Percentiles rank a stretch among this genome's conserved stretches.
Conservation (phyloP, 2,797 vertebrate genomes). For the Hippopotamyrus pictus region DNA sequence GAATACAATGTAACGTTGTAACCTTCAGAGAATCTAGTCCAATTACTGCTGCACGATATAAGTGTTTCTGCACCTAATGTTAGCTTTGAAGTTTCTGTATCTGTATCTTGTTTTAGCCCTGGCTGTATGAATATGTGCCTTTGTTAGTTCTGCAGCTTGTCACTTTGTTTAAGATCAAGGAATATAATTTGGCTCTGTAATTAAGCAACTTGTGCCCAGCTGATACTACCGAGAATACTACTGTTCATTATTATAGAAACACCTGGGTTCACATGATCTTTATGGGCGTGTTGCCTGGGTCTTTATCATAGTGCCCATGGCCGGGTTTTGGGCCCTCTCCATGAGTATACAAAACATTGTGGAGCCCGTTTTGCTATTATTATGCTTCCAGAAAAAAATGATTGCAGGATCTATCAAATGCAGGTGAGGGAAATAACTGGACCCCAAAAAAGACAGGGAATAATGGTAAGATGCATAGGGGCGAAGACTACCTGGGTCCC, state of each 20-base stretch:
- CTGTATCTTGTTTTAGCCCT: not conserved
- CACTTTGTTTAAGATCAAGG: not conserved
- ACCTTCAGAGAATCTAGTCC: not conserved
- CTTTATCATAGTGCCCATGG: not conserved
- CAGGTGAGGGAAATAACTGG: too few species aligned
- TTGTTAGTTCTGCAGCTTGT: not conserved
- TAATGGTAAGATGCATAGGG: not conserved
- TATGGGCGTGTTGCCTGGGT: not conserved
- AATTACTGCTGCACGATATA: not conserved
- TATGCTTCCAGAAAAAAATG: not conserved
- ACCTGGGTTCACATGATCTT: not conserved
- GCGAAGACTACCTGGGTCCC: not conserved
- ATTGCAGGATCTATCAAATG: not conserved
- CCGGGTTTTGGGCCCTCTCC: not conserved
- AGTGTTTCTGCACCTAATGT: not conserved
- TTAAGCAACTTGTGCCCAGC: not conserved
- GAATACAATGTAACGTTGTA: not conserved
- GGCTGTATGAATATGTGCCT: not conserved
- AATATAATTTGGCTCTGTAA: not conserved
- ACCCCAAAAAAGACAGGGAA: too few species aligned
- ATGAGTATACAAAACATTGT: not conserved
- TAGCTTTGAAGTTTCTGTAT: not conserved
- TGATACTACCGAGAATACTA: not conserved
- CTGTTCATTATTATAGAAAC: not conserved
- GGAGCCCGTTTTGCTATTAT: not conserved